Base-by-base conservation (phyloP, 2,797 vertebrate species). In the Chelon auratus region DNA sequence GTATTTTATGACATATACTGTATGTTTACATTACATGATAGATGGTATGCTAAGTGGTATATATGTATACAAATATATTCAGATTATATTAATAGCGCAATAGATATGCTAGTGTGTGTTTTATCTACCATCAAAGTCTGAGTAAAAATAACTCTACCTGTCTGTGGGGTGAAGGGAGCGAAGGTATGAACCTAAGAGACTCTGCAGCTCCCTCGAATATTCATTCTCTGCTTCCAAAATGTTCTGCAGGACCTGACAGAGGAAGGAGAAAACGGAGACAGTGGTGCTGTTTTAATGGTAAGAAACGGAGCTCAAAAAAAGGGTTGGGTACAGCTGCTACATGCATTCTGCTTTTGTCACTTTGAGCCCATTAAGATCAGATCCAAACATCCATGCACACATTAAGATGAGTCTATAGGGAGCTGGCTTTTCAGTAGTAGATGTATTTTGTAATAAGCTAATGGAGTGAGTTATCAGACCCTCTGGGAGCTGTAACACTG, bases 161-260 rank as follows among this genome's bases (percentile, higher is more conserved):
- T 99, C 97, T 81, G 96, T 96, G 84, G 94, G 94, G 86, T 97
- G 97, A 76, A 99, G 91, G 0, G 96, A 95, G 73, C 97, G 95
- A 59, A 99, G 91, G 82, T 98, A 99, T 66, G 94, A 95, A 58
- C 96, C 95, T 79, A 99, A 94, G 65, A 99, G 94, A 84, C 94
- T 97, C 93, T 99, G 97, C 3, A 99, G 94, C 77, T 99, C 97
- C 86, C 97, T 96, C 17, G 96, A 96, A 87, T 97, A 99, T 78
- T 99, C 97, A 13, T 92, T 96, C 92, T 99, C 98, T 72, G 97
- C 96, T 92, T 99, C 98, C 88, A 99, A 91, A 92, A 99, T 99
- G 92, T 99, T 99, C 91, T 99, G 97, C 61, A 99, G 95, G 86
- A 99, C 98, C 98, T 99, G 88, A 18, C 11, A 20, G 13, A 66